Evolutionary conservation across 2,113 vertebrate species (phyloP), one percentile per base, ranked within the genome.

Genomic region (Brevimyrus niger): DNA sequence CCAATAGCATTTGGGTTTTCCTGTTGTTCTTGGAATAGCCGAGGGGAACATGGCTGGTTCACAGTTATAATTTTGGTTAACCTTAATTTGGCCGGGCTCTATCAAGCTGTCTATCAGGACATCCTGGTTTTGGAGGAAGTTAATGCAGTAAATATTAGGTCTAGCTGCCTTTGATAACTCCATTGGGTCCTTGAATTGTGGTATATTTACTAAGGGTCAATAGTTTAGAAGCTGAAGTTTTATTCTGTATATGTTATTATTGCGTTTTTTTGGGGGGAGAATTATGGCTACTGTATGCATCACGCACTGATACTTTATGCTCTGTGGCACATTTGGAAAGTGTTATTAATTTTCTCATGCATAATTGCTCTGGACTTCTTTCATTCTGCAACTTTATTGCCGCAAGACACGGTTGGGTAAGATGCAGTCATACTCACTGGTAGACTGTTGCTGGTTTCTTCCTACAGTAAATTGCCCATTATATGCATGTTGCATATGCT

Each of bases 41-140:
- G 31, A 7, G 55, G 27, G 85, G 50, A 35, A 35, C 31, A 55
- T 21, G 27, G 4, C 47, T 42, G 85, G 27, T 35, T 11, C n/a
- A 87, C 48, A 55, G 85, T 87, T 53, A 87, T 84, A 47, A 44
- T 53, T 84, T 86, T 53, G 48, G 85, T 86, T 86, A 86, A 48
- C 85, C 48, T 53, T 86, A 44, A 84, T 84, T 46, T 84, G 9
- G 82, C 9, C 21, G 27, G n/a, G 19, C 85, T 35, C n/a, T 86
- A 51, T 19, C 19, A n/a, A 15, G 6, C 48, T 87, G 85, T 87
- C 50, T 87, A 47, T 84, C 48, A 53, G 47, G n/a, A 35, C 85
- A 53, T 27, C 27, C 8, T 87, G 82, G 82, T 84, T 84, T 84
- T 84, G 38, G 44, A 84, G 82, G 85, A 53, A 53, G 85, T 53